A percentile compares a stretch with the other conserved stretches of the same genome.
Conservation (phyloP, 2,113 vertebrate species). For the Tychaedon coryphoeus region DNA sequence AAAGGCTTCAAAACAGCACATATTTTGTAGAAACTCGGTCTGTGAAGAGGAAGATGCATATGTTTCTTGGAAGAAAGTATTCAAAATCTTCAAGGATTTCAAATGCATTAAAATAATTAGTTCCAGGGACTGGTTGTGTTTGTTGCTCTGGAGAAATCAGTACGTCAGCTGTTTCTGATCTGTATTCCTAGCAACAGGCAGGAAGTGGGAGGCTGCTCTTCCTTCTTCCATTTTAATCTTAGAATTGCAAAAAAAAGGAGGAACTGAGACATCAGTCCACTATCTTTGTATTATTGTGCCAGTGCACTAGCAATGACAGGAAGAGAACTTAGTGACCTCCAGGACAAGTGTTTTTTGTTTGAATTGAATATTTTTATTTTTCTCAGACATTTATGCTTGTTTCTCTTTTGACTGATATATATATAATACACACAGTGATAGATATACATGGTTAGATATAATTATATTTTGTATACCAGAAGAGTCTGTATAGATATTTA, state of each 20-base stretch:
- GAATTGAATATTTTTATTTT: background rate
- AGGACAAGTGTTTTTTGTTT: background rate
- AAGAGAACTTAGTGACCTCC: background rate
- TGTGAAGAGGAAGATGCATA: background rate
- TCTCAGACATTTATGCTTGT: background rate
- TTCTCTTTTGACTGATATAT: background rate
- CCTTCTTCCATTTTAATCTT: background rate
- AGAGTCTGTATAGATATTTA: background rate
- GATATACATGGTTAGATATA: background rate
- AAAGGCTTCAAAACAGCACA: background rate
- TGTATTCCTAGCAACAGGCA: background rate
- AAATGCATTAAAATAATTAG: background rate
- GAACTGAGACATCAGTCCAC: background rate
- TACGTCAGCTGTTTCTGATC: background rate
- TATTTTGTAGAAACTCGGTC: background rate
- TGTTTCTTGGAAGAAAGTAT: background rate
- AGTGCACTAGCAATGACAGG: background rate
- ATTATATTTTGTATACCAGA: background rate
- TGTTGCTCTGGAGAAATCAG: background rate
- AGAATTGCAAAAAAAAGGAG: background rate
- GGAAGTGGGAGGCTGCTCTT: background rate
- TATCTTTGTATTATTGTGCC: background rate
- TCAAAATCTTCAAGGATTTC: background rate
- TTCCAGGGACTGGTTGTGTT: background rate
- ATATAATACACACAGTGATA: background rate